These are phyloP conservation scores for Pachymerium ferrugineum DNA, from an alignment of 2,888 invertebrate genomes.

Conservation along the genomic window DNA sequence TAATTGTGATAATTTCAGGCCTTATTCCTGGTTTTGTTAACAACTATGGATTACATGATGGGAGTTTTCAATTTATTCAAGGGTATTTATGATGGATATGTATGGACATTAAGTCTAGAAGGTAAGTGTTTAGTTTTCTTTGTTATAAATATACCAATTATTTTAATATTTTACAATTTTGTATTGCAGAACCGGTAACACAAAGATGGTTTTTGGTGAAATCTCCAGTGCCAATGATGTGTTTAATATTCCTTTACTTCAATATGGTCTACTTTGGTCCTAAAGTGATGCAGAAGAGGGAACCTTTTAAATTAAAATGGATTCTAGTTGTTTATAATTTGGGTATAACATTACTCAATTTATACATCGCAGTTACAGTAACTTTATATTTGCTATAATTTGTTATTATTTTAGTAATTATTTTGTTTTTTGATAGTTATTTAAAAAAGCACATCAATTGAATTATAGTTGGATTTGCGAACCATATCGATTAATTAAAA, in stretches of 20 bases:
- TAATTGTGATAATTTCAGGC: no score
- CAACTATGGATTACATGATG: not conserved
- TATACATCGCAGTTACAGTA: constrained; percentile 75
- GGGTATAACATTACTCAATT: constrained; percentile 72
- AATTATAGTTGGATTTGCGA: constrained; percentile 82
- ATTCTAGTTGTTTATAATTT: constrained; percentile 78
- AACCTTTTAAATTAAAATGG: constrained; percentile 68
- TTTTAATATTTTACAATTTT: constrained; percentile 28
- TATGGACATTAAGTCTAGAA: constrained; percentile 70
- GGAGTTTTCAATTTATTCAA: not conserved
- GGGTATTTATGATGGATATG: constrained; percentile 60
- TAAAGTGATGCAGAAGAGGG: constrained; percentile 68
- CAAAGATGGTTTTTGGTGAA: constrained; percentile 79
- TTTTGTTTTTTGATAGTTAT: constrained; percentile 36
- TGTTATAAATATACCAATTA: not conserved
- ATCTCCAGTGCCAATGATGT: constrained; percentile 67
- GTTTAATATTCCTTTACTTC: constrained; percentile 66
- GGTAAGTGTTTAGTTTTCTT: constrained; percentile 52
- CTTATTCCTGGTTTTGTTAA: not conserved
- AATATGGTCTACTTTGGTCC: constrained; percentile 74
- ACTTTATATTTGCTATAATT: constrained; percentile 34
- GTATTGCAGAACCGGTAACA: constrained; percentile 68
- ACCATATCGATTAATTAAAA: constrained; percentile 68
- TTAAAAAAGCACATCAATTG: constrained; percentile 53
- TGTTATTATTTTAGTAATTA: not conserved